phyloP scores from a whole-genome alignment of 1,140 invertebrate species.

The Drosophila chauvacae region DNA sequence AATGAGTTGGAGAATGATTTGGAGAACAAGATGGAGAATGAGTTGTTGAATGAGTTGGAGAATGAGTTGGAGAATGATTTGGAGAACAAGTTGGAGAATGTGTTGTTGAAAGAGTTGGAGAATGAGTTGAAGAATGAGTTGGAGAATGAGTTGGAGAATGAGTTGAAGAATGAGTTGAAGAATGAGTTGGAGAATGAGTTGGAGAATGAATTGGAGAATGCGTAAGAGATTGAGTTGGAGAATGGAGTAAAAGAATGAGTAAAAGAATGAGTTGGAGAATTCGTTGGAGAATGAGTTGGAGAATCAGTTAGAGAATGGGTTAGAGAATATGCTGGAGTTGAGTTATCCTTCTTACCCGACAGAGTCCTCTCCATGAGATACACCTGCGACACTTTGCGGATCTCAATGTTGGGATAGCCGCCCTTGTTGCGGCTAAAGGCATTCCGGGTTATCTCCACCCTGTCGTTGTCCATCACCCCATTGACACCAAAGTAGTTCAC shows the following conservation, averaged over 20 bases:
- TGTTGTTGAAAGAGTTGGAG: background rate
- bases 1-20: too few species aligned
- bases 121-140: background rate
- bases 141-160: background rate
- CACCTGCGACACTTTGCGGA: conserved; percentile 45
- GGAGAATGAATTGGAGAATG: too few species aligned
- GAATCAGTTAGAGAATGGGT: too few species aligned
- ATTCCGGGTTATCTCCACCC: conserved; percentile 62
- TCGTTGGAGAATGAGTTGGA: background rate
- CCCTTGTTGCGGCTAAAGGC: conserved; percentile 67
- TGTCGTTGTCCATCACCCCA: conserved; percentile 48
- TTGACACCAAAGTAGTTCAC: conserved; percentile 69
- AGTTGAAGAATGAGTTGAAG: too few species aligned
- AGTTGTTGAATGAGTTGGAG: too few species aligned
- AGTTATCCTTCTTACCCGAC: conserved; percentile 47
- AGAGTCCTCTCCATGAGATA: conserved; percentile 57
- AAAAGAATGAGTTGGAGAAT: too few species aligned
- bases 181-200: too few species aligned
- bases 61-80: too few species aligned
- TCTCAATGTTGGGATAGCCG: conserved; percentile 73
- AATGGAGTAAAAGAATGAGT: too few species aligned
- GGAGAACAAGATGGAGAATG: too few species aligned
- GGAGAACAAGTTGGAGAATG: background rate
- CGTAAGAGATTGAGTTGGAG: too few species aligned
- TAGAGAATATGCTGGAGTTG: background rate